Base-by-base conservation (phyloP, 2,113 vertebrate genomes). In the Thamnaconus septentrionalis region DNA sequence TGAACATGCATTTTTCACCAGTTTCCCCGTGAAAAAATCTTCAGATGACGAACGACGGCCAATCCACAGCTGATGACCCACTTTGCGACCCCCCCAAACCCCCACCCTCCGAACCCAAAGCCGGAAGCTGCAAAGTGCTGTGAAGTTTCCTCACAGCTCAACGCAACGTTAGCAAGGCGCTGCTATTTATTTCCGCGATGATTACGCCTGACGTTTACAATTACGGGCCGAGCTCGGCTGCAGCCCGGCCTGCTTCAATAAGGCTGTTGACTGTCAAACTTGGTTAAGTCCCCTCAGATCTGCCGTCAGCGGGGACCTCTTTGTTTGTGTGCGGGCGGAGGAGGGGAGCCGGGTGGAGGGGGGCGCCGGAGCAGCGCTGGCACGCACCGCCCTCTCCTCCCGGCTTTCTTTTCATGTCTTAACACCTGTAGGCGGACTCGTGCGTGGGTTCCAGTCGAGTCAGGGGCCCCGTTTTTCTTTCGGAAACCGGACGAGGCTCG, bases 201-300 rank as follows among this genome's bases (percentile, higher is more conserved):
- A 93, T 90, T 90, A 83, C 64, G 80, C 83, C 87, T 92, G 91
- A 92, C 90, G 89, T 92, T 90, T 91, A 91, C 91, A 92, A 91
- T 92, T 90, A 91, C 88, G 56, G 66, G 1, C 79, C 82, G 79
- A 85, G 89, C 89, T 92, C 80, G 82, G 86, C 89, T 91, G 89
- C 86, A 89, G 88, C 72, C 60, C 75, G 71, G 81, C 85, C 72
- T 84, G 79, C 85, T 87, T 90, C 89, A 87, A 89, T 88, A 85
- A 79, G 79, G 75, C 89, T 88, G 89, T 87, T 90, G 87, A 90
- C 83, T 91, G 91, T 92, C 92, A 93, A 91, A 91, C 89, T 89
- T 83, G 45, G 85, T 93, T 91, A 90, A 59, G 53, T 65, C 81
- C 69, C 66, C 73, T 90, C 64, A 88, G 87, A 91, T 89, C 92